phyloP scores from a whole-genome alignment of 35 echinoderm and acorn worm genomes.

The Amphiura filiformis region DNA sequence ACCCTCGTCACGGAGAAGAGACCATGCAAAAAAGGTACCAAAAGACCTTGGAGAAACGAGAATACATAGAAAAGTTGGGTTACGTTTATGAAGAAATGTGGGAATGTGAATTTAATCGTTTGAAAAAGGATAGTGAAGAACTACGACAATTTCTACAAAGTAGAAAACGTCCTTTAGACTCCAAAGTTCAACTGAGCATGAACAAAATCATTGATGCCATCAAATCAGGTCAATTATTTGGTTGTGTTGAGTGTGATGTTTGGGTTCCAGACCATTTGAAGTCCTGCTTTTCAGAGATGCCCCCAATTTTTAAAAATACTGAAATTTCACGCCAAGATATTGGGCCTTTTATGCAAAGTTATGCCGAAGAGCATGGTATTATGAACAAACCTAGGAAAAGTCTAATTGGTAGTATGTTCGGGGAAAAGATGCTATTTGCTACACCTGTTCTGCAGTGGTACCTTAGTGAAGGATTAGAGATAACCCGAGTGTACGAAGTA shows the following conservation, averaged over 20 bases:
- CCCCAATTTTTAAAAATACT: constrained; percentile 25
- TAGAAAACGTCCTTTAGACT: neutral
- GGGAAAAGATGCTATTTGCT: constrained; percentile 30
- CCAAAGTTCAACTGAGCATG: neutral
- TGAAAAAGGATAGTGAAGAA: constrained; percentile 5
- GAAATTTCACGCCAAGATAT: constrained; percentile 16
- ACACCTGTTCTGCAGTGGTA: constrained; percentile 23
- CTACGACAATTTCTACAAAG: constrained; percentile 4
- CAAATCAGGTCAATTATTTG: neutral
- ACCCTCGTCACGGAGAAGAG: neutral
- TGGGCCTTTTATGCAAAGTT: constrained; percentile 10
- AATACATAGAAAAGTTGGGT: constrained; percentile 17
- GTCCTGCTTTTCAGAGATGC: constrained; percentile 23
- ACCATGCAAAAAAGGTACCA: constrained; percentile 1
- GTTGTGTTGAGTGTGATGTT: constrained; percentile 27
- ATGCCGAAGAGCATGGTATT: neutral
- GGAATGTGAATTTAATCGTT: constrained; percentile 34
- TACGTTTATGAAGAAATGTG: constrained; percentile 30
- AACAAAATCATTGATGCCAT: constrained; percentile 6
- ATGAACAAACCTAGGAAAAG: constrained; percentile 28
- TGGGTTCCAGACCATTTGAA: constrained; percentile 17
- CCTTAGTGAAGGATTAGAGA: neutral
- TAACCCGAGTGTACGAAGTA: neutral
- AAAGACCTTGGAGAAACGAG: constrained; percentile 22
- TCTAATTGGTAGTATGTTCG: constrained; percentile 45